Evolutionary conservation across 2,797 vertebrate species (phyloP), one percentile per base, ranked within the genome.

Genomic region (Triplophysa yarkandensis): DNA sequence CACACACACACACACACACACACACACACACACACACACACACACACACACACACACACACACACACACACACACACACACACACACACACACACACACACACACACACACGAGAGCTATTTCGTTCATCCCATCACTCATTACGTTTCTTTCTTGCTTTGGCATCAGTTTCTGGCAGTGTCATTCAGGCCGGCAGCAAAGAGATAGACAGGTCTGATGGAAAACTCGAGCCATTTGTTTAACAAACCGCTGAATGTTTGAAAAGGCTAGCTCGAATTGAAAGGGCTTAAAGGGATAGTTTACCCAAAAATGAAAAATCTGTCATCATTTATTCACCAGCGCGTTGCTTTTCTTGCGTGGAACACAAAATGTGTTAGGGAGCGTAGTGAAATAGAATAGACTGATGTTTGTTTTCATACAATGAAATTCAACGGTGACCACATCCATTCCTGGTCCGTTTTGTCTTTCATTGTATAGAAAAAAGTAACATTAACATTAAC

Each of bases 101-200:
- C 48, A 19, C 19, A 52, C 52, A 41, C 75, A 76, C 43, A 64
- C 43, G n/a, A 17, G 71, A 50, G 66, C 74, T 36, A 46, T 79
- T 78, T 77, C 30, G 62, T 75, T 73, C 73, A 68, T 74, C 62
- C 74, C 46, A 77, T 76, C 61, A 76, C 66, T 83, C 77, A 81
- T 71, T 74, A 78, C 68, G 67, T 41, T 70, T 61, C 58, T 67
- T 44, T 76, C 73, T 68, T 54, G 62, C 54, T 63, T 43, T 77
- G 70, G 57, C 71, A 74, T 69, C 68, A 58, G 21, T 74, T 74
- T 63, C 67, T 65, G 69, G 48, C 71, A 55, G 60, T 39, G 23
- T 67, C 64, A 68, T 54, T 44, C 57, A 44, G 54, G 41, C 19
- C 60, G 36, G 28, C 41, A 50, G 60, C n/a, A 55, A 44, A 66